phyloP scores from a whole-genome alignment of 2,113 vertebrate species.

The Anas platyrhynchos region DNA sequence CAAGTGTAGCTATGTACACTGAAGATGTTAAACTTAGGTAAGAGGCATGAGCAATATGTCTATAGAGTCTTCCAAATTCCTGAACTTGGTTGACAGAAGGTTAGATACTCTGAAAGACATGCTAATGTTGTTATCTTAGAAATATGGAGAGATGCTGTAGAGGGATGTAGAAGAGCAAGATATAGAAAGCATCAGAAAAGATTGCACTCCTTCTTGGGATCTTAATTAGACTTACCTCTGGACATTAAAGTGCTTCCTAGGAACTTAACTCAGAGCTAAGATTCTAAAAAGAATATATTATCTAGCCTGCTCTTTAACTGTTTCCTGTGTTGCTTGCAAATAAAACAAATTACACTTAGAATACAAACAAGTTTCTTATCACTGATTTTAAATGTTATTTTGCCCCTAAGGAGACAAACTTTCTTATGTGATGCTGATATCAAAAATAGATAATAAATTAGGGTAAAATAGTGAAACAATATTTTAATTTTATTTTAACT shows the following conservation, averaged over 20 bases:
- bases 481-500: conserved; percentile 1
- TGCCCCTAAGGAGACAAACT: background rate
- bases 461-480: background rate
- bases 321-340: background rate
- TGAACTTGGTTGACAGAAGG: background rate
- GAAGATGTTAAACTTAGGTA: background rate
- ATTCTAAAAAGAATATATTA: background rate
- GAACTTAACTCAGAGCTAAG: background rate
- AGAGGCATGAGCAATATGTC: background rate
- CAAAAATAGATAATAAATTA: background rate
- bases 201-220: background rate
- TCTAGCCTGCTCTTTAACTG: background rate
- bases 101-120: background rate
- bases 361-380: background rate
- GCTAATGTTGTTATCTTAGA: background rate
- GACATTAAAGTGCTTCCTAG: background rate
- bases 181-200: background rate
- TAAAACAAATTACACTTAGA: background rate
- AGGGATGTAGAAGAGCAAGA: accelerated
- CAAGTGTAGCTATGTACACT: background rate
- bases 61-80: background rate
- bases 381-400: background rate
- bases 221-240: background rate
- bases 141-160: background rate
- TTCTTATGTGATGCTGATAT: background rate